Evolutionary conservation across 2,888 invertebrate species (phyloP).

Genomic region (Athrips mouffetella): DNA sequence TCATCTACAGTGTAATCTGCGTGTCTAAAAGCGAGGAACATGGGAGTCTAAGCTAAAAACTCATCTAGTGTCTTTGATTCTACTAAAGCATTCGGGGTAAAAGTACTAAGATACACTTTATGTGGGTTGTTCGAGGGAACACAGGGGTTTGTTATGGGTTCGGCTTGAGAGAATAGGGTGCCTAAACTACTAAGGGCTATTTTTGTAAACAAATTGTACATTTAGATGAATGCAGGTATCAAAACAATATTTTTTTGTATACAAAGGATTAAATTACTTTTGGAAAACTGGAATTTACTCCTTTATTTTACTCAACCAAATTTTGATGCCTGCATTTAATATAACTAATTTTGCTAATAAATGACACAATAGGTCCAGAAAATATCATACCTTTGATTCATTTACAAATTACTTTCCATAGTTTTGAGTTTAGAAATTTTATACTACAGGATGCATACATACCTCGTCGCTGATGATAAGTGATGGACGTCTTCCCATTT

Average conservation of each 20-base stretch:
- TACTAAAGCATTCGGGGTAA: constrained; percentile 57
- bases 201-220: background rate
- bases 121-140: constrained; percentile 48
- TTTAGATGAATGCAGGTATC: background rate
- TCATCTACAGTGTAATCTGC: constrained; percentile 47
- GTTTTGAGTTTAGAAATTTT: background rate
- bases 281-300: too few relatives aligned
- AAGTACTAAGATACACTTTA: constrained; percentile 46
- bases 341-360: constrained; percentile 9
- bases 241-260: background rate
- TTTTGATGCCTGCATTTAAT: background rate
- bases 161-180: constrained; percentile 74
- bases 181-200: constrained; percentile 53
- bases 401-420: constrained; percentile 13
- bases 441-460: constrained; percentile 51
- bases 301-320: too few relatives aligned
- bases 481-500: constrained; percentile 91
- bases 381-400: constrained; percentile 16
- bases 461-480: constrained; percentile 97
- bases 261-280: too few relatives aligned
- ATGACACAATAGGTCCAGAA: constrained; percentile 16
- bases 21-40: constrained; percentile 59
- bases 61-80: constrained; percentile 46
- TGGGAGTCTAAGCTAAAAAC: constrained; percentile 58
- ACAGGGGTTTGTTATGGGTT: constrained; percentile 69